A percentile compares a stretch with the other conserved stretches of the same genome.
phyloP scores from a whole-genome alignment of 2,113 vertebrate genomes.

The Climacteris rufus region DNA sequence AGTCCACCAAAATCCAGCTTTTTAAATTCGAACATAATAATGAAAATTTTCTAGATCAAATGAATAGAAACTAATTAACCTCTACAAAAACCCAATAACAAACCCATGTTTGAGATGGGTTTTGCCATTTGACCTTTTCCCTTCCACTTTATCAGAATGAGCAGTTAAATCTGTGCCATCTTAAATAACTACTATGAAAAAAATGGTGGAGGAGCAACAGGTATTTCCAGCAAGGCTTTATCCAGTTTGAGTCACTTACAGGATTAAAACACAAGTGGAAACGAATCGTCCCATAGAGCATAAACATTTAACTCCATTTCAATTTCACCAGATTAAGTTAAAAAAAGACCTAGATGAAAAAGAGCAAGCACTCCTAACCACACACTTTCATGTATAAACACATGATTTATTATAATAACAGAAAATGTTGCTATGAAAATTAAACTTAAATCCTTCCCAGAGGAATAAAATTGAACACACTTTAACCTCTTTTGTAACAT shows the following conservation, averaged over 20 bases:
- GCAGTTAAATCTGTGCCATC: background rate
- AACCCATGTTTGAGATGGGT: background rate
- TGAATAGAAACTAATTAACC: background rate
- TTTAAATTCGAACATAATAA: slow-evolving; percentile 75
- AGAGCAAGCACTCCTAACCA: background rate
- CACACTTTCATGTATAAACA: background rate
- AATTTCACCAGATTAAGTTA: background rate
- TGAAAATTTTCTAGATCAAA: slow-evolving; percentile 71
- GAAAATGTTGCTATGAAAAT: background rate
- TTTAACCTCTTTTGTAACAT: background rate
- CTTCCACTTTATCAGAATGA: background rate
- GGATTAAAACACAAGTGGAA: background rate
- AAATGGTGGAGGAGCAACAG: background rate
- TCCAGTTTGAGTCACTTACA: background rate
- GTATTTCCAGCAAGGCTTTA: background rate
- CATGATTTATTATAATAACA: background rate
- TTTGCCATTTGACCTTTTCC: background rate
- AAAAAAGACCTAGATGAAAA: background rate
- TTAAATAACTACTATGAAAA: background rate
- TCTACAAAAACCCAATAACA: background rate
- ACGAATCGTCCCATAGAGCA: background rate
- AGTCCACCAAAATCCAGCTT: slow-evolving; percentile 78
- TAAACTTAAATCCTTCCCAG: background rate
- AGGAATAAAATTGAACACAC: background rate
- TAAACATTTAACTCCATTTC: background rate